Evolutionary conservation across 2,888 invertebrate genomes (phyloP).

Genomic region (Pyrrhia umbra): DNA sequence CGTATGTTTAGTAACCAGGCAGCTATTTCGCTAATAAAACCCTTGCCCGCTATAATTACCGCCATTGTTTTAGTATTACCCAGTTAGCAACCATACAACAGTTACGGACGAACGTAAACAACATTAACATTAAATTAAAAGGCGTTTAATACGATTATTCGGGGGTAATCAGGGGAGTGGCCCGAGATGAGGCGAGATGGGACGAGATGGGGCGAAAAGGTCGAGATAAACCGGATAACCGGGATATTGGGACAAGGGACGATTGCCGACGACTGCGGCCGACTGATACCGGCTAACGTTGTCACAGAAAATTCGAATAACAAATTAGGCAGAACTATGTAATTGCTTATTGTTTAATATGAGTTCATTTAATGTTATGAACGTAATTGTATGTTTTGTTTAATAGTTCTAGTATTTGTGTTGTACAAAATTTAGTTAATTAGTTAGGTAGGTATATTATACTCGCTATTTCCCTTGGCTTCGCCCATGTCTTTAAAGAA

Average conservation of each 20-base stretch:
- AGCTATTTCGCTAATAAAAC: constrained; percentile 43
- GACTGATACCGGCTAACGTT: constrained; percentile 50
- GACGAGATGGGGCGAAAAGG: constrained; percentile 48
- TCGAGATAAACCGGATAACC: constrained; percentile 56
- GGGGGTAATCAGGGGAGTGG: constrained; percentile 63
- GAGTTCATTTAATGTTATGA: constrained; percentile 24
- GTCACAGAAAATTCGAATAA: constrained; percentile 32
- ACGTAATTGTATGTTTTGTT: constrained; percentile 15
- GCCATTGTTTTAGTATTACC: constrained; percentile 59
- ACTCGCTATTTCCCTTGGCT: no score
- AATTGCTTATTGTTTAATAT: constrained; percentile 32
- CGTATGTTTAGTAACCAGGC: constrained; percentile 13
- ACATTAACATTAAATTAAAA: constrained; percentile 68
- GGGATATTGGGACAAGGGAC: constrained; percentile 31
- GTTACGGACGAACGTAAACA: constrained; percentile 62
- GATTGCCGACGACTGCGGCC: constrained; percentile 39
- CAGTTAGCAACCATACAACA: constrained; percentile 59
- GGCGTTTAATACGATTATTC: constrained; percentile 66
- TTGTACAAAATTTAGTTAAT: background rate
- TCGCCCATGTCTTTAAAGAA: no score
- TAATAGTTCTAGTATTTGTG: constrained; percentile 26
- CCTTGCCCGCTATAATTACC: constrained; percentile 48
- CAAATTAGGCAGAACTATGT: constrained; percentile 39
- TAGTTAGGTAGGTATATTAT: background rate
- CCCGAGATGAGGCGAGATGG: constrained; percentile 58